Conservation (phyloP, 2,797 vertebrate species). For the Tympanoctomys barrerae region DNA sequence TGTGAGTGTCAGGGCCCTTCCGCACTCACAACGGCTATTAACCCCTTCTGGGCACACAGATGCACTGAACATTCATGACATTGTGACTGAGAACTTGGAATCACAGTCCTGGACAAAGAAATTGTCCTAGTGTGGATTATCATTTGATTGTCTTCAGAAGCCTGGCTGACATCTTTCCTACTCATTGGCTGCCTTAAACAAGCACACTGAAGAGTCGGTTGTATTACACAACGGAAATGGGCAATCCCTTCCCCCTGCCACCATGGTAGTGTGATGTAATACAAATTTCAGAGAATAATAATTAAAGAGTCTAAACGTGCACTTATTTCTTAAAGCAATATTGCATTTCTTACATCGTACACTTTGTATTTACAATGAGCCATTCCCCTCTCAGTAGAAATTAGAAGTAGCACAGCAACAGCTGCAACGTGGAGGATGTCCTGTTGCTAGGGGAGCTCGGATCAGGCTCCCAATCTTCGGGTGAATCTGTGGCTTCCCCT, state of each 20-base stretch:
- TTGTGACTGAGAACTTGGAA: constrained; percentile 60
- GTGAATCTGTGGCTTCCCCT: constrained; percentile 45
- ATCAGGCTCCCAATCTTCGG: not conserved
- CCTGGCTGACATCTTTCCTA: not conserved
- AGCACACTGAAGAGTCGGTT: constrained; percentile 24
- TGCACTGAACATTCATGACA: constrained; percentile 75
- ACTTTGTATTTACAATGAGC: constrained; percentile 41
- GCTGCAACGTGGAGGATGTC: constrained; percentile 14
- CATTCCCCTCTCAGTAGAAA: constrained; percentile 33
- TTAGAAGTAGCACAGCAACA: not conserved
- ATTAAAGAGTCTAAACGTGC: constrained; percentile 19
- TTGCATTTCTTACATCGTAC: constrained; percentile 18
- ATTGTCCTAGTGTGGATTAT: constrained; percentile 31
- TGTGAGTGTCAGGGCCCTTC: constrained; percentile 20
- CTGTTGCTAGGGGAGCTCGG: constrained; percentile 6
- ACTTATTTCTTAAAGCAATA: constrained; percentile 62
- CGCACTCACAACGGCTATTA: constrained; percentile 48
- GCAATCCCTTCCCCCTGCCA: not conserved
- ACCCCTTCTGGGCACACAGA: constrained; percentile 68
- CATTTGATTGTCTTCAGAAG: constrained; percentile 49
- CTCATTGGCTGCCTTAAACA: not conserved
- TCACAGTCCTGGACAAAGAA: constrained; percentile 65
- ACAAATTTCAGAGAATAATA: constrained; percentile 34
- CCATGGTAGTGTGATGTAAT: not conserved
- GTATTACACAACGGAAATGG: constrained; percentile 53